A percentile compares a stretch with the other conserved stretches of the same genome.
Conservation (phyloP, 2,888 invertebrate genomes). For the Himalopsyche tibetana region DNA sequence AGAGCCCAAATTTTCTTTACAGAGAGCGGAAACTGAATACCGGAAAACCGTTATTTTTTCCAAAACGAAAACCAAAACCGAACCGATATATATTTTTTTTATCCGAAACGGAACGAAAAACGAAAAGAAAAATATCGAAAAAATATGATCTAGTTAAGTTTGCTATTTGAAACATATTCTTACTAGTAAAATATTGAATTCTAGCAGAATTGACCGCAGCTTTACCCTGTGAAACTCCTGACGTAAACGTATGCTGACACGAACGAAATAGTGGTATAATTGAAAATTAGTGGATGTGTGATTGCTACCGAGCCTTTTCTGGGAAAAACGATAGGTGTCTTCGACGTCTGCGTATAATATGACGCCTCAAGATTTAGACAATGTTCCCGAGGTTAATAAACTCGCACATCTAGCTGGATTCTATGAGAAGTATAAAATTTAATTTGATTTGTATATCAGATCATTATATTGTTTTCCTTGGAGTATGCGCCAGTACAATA, state of each 20-base stretch:
- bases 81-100: too few relatives aligned
- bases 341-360: neutral
- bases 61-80: too few relatives aligned
- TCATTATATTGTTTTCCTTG: constrained; percentile 7
- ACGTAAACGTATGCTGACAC: constrained; percentile 41
- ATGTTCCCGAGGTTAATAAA: constrained; percentile 51
- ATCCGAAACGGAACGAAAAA: too few relatives aligned
- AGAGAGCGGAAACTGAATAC: too few relatives aligned
- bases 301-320: constrained; percentile 60
- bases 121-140: too few relatives aligned
- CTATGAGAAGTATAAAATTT: constrained; percentile 39
- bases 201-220: constrained; percentile 13
- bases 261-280: constrained; percentile 59
- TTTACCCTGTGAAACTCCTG: constrained; percentile 29
- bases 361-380: constrained; percentile 4
- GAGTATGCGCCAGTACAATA: constrained; percentile 44
- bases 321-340: constrained; percentile 57
- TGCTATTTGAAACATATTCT: too few relatives aligned
- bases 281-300: constrained; percentile 56
- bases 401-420: constrained; percentile 38
- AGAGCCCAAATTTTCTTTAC: too few relatives aligned
- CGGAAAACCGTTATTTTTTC: too few relatives aligned
- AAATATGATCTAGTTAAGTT: too few relatives aligned
- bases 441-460: constrained; percentile 56
- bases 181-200: neutral